Conservation (phyloP, 2,797 vertebrate species). For the Chiroxiphia lanceolata region DNA sequence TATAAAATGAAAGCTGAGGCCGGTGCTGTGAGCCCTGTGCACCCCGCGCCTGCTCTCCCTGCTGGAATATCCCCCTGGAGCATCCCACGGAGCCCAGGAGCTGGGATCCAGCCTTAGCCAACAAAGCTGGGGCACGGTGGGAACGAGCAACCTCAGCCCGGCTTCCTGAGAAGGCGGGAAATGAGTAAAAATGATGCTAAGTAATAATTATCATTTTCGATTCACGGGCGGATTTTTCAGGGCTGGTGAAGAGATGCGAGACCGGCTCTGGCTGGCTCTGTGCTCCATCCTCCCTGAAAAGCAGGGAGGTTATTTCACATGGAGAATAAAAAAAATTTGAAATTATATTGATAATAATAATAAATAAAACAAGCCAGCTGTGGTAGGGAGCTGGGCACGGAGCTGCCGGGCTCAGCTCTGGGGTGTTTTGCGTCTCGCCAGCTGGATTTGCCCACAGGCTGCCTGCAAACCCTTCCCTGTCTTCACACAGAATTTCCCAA, state of each 20-base stretch:
- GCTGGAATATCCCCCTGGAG: background rate
- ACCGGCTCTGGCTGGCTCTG: background rate
- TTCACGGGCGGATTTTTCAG: background rate
- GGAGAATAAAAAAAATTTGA: background rate
- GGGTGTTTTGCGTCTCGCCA: background rate
- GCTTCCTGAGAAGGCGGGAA: constrained; percentile 48
- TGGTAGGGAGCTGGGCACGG: fast-evolving
- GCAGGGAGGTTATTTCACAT: background rate
- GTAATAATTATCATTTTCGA: constrained; percentile 24
- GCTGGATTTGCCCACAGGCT: background rate
- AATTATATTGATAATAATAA: background rate
- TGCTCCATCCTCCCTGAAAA: background rate
- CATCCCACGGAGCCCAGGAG: background rate
- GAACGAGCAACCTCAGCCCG: background rate
- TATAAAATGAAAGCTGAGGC: background rate
- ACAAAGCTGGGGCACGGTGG: background rate
- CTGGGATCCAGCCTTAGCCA: background rate
- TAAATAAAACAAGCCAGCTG: no score
- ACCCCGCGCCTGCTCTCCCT: fast-evolving
- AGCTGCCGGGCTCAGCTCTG: background rate
- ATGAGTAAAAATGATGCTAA: constrained; percentile 53
- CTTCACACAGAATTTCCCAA: background rate
- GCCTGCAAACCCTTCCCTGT: background rate
- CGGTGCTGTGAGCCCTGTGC: background rate
- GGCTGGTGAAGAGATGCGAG: background rate